Evolutionary conservation across 2,113 vertebrate genomes (phyloP).

Genomic region (Tinamus guttatus): DNA sequence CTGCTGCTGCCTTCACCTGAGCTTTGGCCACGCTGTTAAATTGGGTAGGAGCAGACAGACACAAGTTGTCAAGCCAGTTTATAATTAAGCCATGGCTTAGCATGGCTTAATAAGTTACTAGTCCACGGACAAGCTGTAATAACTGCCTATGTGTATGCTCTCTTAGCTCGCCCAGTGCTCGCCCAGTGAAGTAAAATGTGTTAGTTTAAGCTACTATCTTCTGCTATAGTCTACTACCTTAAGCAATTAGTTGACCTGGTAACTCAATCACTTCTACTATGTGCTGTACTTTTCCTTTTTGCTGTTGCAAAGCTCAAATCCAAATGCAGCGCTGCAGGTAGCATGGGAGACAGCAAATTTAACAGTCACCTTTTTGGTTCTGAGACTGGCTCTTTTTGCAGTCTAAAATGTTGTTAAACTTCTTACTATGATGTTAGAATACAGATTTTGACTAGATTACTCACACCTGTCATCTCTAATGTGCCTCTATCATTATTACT

Average conservation of each 20-base stretch:
- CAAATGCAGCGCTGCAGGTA: neutral
- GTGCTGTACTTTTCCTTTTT: neutral
- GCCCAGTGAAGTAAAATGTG: neutral
- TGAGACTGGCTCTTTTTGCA: neutral
- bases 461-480: neutral
- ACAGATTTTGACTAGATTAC: neutral
- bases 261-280: neutral
- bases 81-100: slow-evolving; percentile 64
- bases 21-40: slow-evolving; percentile 36
- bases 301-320: neutral
- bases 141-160: slow-evolving; percentile 2
- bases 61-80: slow-evolving; percentile 66
- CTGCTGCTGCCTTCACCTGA: slow-evolving; percentile 38
- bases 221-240: neutral
- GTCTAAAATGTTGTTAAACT: neutral
- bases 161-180: slow-evolving; percentile 5
- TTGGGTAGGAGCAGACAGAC: slow-evolving; percentile 37
- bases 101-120: slow-evolving; percentile 50
- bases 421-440: neutral
- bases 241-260: neutral
- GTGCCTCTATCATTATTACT: neutral
- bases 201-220: neutral
- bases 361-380: neutral
- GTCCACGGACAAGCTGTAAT: slow-evolving; percentile 17
- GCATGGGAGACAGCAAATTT: neutral